These are phyloP conservation scores for Chloroclystis v-ata DNA, from an alignment of 2,888 invertebrate genomes.

Conservation along the genomic window DNA sequence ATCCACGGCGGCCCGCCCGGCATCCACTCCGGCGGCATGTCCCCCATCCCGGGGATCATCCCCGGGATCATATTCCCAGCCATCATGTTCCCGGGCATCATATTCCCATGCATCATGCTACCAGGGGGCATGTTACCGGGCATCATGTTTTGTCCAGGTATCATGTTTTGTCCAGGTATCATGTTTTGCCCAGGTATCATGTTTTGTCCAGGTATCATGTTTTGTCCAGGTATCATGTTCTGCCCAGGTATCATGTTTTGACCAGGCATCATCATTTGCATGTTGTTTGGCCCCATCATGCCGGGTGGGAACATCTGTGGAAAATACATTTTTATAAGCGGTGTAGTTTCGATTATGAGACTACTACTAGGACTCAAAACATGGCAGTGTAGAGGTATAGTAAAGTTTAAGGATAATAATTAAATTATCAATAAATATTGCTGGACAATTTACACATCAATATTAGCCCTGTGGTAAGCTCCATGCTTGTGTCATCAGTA, in stretches of 20 bases:
- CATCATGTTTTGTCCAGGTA: conserved; percentile 28
- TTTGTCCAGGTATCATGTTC: conserved; percentile 22
- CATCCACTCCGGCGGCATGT: conserved; percentile 50
- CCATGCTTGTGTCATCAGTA: too few relatives aligned
- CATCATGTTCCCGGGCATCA: conserved; percentile 25
- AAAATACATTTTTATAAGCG: too few relatives aligned
- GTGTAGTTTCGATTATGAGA: too few relatives aligned
- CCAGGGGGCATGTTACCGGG: conserved; percentile 26
- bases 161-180: conserved; percentile 23
- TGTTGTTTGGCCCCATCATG: conserved; percentile 41
- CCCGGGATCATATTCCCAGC: conserved; percentile 29
- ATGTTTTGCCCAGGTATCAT: conserved; percentile 32
- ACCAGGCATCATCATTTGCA: conserved; percentile 34
- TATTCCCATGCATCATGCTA: conserved; percentile 10
- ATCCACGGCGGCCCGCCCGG: conserved; percentile 46
- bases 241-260: too few relatives aligned
- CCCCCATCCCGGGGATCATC: conserved; percentile 35
- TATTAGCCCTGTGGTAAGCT: too few relatives aligned
- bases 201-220: conserved; percentile 25
- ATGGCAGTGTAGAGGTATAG: too few relatives aligned
- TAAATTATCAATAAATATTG: too few relatives aligned
- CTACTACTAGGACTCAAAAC: too few relatives aligned
- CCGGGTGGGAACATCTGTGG: conserved; percentile 60
- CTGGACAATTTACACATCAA: too few relatives aligned
- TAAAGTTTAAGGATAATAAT: too few relatives aligned